Base-by-base conservation (phyloP, 2,113 vertebrate species). In the Mixornis gularis region DNA sequence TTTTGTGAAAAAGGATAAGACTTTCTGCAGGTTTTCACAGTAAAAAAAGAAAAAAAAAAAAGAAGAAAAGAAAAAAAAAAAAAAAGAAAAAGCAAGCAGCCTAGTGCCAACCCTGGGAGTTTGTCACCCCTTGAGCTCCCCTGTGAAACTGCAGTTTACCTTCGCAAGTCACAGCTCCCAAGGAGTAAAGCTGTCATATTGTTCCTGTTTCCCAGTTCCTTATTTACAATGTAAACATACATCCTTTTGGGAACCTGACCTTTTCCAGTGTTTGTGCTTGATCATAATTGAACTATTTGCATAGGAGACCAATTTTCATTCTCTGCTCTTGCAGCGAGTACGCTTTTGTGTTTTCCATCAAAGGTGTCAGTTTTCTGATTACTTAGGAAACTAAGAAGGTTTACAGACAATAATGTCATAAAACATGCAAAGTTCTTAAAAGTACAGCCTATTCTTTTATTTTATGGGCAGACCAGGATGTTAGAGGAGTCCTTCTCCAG, bases 181-280 rank as follows among this genome's bases (percentile, higher is more conserved):
- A 64, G 52, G 3, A 74, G 79, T 85, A 91, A 92, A 96, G 49
- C 52, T 94, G 79, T 92, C 85, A 83, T 77, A 41, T 73, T 92
- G 66, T 92, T 96, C 89, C 68, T 63, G 27, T 83, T 95, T 92
- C 79, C 74, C 82, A 83, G 87, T 95, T 96, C 95, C 94, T 94
- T 95, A 94, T 96, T 96, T 96, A 68, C 87, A 96, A 89, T 79
- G 64, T 58, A 93, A 94, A 94, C 80, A 94, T 25, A 74, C 52
- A 94, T 94, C 92, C 89, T 94, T 93, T 96, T 70, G 94, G 79
- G 92, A 96, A 94, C 92, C 34, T 83, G 94, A 92, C 92, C 94
- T 93, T 87, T 90, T 82, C 90, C 85, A 87, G 72, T 78, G 79
- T 87, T 94, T 91, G 64, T 26, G 16, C 77, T 87, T 80, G 87